Evolutionary conservation across 2,888 invertebrate species (phyloP).

Genomic region (Orthonychiurus folsomi): DNA sequence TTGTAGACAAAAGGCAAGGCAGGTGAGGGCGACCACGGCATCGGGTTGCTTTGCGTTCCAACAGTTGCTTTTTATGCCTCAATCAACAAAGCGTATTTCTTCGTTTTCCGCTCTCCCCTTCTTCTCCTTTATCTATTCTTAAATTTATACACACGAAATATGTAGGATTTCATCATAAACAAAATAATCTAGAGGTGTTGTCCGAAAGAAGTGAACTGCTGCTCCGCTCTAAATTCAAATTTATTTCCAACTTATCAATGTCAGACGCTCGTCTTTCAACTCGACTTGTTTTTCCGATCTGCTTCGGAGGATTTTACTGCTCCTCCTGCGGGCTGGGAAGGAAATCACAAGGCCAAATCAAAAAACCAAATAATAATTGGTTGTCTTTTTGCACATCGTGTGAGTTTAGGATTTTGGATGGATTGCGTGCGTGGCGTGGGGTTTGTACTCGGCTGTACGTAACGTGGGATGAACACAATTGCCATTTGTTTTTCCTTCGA

Average conservation of each 20-base stretch:
- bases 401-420: too few relatives aligned
- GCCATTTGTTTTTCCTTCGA: background rate
- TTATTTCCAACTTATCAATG: background rate
- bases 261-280: background rate
- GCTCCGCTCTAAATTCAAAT: background rate
- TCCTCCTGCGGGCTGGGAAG: too few relatives aligned
- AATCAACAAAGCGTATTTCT: background rate
- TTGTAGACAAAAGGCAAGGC: background rate
- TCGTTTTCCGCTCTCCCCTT: background rate
- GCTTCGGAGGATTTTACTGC: background rate
- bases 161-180: background rate
- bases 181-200: background rate
- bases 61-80: background rate
- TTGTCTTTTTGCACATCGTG: too few relatives aligned
- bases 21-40: background rate
- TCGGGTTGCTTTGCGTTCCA: too few relatives aligned
- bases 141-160: background rate
- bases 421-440: too few relatives aligned
- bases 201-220: too few relatives aligned
- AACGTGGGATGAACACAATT: too few relatives aligned
- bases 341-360: too few relatives aligned
- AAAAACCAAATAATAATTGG: too few relatives aligned
- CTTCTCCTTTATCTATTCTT: background rate
- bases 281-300: background rate
- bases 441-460: too few relatives aligned